phyloP scores from a whole-genome alignment of 2,888 invertebrate species.

The Melieria crassipennis region DNA sequence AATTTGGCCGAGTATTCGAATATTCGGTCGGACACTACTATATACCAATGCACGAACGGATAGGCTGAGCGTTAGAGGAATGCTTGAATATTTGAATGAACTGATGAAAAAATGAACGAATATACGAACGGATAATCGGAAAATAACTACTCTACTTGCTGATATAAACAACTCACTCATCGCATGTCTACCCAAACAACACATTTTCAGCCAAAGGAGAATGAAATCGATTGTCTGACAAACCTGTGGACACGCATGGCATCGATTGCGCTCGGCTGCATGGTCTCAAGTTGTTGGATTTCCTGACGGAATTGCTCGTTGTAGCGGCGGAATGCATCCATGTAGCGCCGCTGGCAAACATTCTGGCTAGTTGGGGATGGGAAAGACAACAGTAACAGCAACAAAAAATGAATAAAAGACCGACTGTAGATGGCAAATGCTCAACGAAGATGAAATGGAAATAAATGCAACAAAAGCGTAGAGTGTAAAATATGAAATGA shows the following conservation, averaged over 20 bases:
- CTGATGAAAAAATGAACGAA: no score
- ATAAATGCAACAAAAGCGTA: not conserved
- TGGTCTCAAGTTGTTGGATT: constrained; percentile 63
- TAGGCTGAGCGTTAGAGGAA: no score
- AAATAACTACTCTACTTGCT: no score
- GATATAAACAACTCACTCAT: no score
- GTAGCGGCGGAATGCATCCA: constrained; percentile 60
- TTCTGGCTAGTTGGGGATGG: constrained; percentile 49
- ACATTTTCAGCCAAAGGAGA: no score
- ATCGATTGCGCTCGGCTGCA: constrained; percentile 65
- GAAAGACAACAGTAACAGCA: constrained; percentile 32
- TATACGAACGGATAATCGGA: no score
- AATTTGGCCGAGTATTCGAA: no score
- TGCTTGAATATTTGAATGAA: no score
- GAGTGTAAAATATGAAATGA: constrained; percentile 33
- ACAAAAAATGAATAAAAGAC: constrained; percentile 6
- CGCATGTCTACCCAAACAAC: no score
- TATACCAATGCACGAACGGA: no score
- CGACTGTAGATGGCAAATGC: not conserved
- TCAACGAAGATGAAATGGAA: constrained; percentile 8
- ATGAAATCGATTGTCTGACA: not conserved
- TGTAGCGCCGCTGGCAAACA: constrained; percentile 61
- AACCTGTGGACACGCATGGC: constrained; percentile 66
- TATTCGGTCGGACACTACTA: no score
- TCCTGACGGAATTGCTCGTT: constrained; percentile 64